Base-by-base conservation (phyloP, 2,888 invertebrate genomes). In the Sinodicranocentrus sp. region DNA sequence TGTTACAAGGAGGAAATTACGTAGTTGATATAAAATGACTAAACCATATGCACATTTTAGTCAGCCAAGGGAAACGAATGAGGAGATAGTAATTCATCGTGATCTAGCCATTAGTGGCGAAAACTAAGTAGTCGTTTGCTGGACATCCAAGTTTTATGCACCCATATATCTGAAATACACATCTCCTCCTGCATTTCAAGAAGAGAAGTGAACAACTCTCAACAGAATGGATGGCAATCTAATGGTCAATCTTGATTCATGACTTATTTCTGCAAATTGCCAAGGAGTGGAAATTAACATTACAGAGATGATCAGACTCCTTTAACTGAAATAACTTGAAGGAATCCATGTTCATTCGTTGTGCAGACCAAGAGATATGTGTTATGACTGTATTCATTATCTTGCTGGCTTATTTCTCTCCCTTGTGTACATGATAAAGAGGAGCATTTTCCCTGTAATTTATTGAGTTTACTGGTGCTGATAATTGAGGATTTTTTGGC, bases 201-300 rank as follows among this genome's bases (percentile, higher is more conserved):
- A 17, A 2, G 52, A 52, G 15, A 19, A 52, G n/a, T 8, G n/a
- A 17, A 52, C n/a, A 33, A 6, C 33, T 33, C 19, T 10, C 57
- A 57, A 57, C 57, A 25, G 57, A 25, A 44, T 52, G 44, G 17
- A 78, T 78, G 68, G 70, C 67, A 68, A 78, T 78, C 77, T 78
- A 78, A 70, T 61, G 70, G 61, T 59, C 77, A 68, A 78, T 78
- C 77, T 78, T 78, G 77, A 78, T 78, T 78, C 77, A 78, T 78
- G 77, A 78, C 77, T 78, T 78, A 78, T 70, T 77, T 78, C 77
- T 78, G 77, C 77, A 78, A 78, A 78, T 70, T 78, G 26, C 70
- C 57, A 33, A 61, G 70, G 77, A 68, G 77, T 78, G 70, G 77
- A 70, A 68, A 28, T 61, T 57, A 44, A 23, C 68, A 77, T 68